These are phyloP conservation scores for Stenichneumon culpator DNA, from an alignment of 2,888 invertebrate genomes.

Conservation along the genomic window DNA sequence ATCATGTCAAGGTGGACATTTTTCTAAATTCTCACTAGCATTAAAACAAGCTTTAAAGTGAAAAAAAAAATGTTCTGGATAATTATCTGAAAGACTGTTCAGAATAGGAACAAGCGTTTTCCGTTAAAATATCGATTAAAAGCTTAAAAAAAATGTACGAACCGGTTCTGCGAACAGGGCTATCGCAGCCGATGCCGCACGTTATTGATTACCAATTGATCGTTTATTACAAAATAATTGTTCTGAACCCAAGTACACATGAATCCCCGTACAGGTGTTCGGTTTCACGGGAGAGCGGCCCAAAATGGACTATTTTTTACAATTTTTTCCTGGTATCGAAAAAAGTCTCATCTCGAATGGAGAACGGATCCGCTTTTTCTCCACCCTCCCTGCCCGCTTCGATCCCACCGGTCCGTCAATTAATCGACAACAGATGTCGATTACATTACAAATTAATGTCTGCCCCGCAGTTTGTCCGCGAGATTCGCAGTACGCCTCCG, in stretches of 20 bases:
- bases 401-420: not conserved
- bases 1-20: not conserved
- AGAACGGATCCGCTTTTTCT: not conserved
- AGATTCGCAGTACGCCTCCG: not conserved
- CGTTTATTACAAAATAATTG: not conserved
- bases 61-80: too few relatives aligned
- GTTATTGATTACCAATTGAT: not conserved
- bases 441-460: not conserved
- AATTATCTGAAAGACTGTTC: too few relatives aligned
- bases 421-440: not conserved
- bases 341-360: not conserved
- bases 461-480: not conserved
- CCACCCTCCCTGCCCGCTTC: not conserved
- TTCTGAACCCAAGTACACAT: not conserved
- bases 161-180: too few relatives aligned
- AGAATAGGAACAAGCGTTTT: not conserved
- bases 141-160: not conserved
- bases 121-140: not conserved
- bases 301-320: not conserved
- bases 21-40: not conserved
- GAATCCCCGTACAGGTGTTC: not conserved
- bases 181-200: not conserved
- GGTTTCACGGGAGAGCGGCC: not conserved
- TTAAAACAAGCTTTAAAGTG: not conserved
- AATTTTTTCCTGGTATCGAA: not conserved